These are phyloP conservation scores for Shinisaurus crocodilurus DNA, from an alignment of 2,113 vertebrate species.

Conservation along the genomic window DNA sequence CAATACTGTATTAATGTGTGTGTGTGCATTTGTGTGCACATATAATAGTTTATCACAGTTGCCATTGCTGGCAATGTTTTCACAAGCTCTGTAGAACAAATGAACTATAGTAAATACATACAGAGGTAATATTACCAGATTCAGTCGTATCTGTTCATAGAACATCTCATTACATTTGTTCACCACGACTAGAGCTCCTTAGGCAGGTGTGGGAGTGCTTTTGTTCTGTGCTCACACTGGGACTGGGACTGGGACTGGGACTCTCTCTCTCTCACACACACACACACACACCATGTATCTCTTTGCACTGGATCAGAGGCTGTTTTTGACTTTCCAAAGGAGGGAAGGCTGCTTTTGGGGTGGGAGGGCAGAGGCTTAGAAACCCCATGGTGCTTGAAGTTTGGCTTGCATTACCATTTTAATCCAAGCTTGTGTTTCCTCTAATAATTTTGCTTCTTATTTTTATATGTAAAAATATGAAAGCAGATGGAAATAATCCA, in stretches of 20 bases:
- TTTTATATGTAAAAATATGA: neutral
- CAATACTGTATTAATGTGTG: neutral
- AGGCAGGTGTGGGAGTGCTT: neutral
- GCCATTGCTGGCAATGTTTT: neutral
- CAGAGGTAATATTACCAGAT: neutral
- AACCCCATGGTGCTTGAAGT: neutral
- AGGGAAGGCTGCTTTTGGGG: neutral
- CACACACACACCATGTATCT: neutral
- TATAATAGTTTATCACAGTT: neutral
- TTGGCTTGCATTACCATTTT: neutral
- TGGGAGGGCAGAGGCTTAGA: neutral
- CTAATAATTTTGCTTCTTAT: neutral
- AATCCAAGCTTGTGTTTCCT: neutral
- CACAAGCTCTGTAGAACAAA: neutral
- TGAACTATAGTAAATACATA: neutral
- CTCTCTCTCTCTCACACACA: neutral
- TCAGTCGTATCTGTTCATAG: neutral
- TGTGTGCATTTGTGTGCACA: neutral
- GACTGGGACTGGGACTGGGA: too few species aligned
- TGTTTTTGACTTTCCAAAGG: neutral
- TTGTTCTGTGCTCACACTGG: neutral
- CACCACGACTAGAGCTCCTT: too few species aligned
- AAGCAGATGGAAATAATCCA: neutral
- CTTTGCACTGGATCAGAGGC: neutral
- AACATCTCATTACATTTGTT: neutral